Evolutionary conservation across 2,113 vertebrate species (phyloP).

Genomic region (Electrona antarctica): DNA sequence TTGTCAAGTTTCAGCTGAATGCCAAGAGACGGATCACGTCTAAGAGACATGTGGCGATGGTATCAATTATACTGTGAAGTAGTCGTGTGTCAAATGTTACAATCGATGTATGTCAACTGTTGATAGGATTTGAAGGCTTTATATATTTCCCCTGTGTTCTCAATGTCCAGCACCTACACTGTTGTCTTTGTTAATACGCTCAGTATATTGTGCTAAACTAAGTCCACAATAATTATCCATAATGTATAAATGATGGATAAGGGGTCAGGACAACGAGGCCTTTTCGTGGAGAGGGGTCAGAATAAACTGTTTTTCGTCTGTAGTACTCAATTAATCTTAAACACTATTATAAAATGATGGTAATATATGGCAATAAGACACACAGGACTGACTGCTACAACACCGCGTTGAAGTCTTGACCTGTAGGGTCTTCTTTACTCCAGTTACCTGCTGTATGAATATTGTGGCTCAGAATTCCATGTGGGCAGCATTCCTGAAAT

Average conservation of each 20-base stretch:
- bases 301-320: too few species aligned
- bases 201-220: not conserved
- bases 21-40: not conserved
- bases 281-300: too few species aligned
- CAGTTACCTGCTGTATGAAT: conserved; percentile 43
- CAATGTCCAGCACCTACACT: conserved; percentile 6
- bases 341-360: too few species aligned
- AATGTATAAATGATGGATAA: too few species aligned
- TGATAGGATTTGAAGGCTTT: conserved; percentile 12
- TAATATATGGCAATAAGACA: not conserved
- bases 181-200: not conserved
- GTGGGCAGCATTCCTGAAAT: conserved; percentile 62
- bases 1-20: conserved; percentile 22
- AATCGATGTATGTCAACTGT: not conserved
- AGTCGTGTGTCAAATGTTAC: conserved; percentile 17
- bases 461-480: conserved; percentile 46
- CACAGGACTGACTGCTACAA: conserved; percentile 14
- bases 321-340: not conserved
- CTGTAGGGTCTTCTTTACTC: conserved; percentile 24
- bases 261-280: too few species aligned
- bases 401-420: not conserved
- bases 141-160: not conserved
- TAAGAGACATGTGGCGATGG: not conserved
- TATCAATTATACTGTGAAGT: conserved; percentile 20
- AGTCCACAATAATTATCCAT: too few species aligned